Percentiles rank a stretch among this genome's conserved stretches.
Evolutionary conservation across 2,113 vertebrate genomes (phyloP).

Genomic region (Tachuris rubrigastra): DNA sequence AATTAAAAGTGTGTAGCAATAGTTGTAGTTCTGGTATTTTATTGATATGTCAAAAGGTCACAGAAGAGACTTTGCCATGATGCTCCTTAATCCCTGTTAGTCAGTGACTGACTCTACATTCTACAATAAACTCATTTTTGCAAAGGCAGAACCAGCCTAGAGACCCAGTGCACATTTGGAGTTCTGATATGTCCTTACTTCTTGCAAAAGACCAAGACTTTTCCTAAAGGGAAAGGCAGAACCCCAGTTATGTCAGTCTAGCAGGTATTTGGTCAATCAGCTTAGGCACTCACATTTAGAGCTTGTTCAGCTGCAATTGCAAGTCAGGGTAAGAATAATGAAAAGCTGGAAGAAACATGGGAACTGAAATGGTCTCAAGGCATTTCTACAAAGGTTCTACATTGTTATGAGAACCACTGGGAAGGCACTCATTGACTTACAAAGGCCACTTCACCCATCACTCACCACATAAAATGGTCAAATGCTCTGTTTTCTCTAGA

Average conservation of each 20-base stretch:
- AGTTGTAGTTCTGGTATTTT: background rate
- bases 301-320: background rate
- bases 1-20: background rate
- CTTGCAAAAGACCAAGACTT: background rate
- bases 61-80: background rate
- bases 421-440: background rate
- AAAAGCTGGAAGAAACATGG: background rate
- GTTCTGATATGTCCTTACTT: background rate
- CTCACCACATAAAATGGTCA: background rate
- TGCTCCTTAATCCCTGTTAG: background rate
- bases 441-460: background rate
- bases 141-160: background rate
- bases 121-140: background rate
- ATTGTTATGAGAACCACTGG: rapidly evolving
- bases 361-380: background rate
- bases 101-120: background rate
- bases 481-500: background rate
- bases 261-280: background rate
- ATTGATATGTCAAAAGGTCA: background rate
- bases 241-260: background rate
- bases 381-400: background rate
- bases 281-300: background rate
- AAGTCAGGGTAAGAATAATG: background rate
- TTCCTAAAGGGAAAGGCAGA: background rate
- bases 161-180: background rate